phyloP scores from a whole-genome alignment of 2,113 vertebrate species.

The Actinemys pallida region DNA sequence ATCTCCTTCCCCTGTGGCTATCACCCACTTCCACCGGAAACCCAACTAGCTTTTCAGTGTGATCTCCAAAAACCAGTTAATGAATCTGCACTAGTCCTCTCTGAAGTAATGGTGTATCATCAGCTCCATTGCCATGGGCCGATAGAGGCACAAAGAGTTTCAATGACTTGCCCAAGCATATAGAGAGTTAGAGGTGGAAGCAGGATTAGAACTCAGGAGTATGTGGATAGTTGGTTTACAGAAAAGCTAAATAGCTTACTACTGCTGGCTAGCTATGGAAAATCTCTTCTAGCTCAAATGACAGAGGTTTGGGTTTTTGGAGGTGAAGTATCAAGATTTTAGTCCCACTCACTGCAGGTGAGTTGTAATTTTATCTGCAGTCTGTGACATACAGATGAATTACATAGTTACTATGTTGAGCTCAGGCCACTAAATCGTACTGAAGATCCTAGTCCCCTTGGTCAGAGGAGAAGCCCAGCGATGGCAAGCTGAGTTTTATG shows the following conservation, averaged over 20 bases:
- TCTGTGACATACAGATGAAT: conserved; percentile 68
- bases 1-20: neutral
- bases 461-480: conserved; percentile 55
- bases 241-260: neutral
- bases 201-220: neutral
- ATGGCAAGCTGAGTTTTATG: conserved; percentile 32
- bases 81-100: neutral
- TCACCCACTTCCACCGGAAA: neutral
- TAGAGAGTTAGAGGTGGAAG: neutral
- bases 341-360: neutral
- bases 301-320: conserved; percentile 54
- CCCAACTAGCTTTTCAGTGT: neutral
- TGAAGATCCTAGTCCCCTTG: neutral
- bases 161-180: neutral
- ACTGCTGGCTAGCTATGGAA: neutral
- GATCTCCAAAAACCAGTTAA: neutral
- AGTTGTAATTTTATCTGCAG: conserved; percentile 61
- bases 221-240: accelerated
- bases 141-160: neutral
- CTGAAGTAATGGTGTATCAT: neutral
- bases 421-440: conserved; percentile 42
- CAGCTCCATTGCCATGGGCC: neutral
- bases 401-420: conserved; percentile 49
- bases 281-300: conserved; percentile 35
- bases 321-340: conserved; percentile 69